Base-by-base conservation (phyloP, 2,888 invertebrate species). In the Agrochola macilenta region DNA sequence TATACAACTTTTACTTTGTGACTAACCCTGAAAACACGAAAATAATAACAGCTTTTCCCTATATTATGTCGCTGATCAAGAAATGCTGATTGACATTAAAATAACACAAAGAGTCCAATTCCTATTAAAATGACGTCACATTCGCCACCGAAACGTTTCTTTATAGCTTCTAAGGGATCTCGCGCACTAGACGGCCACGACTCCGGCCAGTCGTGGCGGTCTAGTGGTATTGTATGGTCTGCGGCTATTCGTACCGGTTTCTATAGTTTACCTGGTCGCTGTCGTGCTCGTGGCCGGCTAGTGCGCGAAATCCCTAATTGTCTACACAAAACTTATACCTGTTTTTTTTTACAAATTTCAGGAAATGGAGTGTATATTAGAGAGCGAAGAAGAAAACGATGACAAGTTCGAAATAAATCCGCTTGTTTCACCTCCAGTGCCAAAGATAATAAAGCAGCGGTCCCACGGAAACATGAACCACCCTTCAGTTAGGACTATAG, bases 301-400 rank as follows among this genome's bases (percentile, higher is more conserved):
- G 12, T 2, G 46, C 46, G 14, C 12, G 14, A 46, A 0, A 46
- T 46, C 12, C 46, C 12, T 43, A 26, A 66, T 26, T 35, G 23
- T 26, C 17, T 9, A 5, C 2, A n/a, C 17, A 23, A 39, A 26
- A 39, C 1, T 74, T 26, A 52, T 35, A 20, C 20, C 9, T 35
- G 30, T 17, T n/a, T 4, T n/a, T 20, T 54, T 30, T 52, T 5
- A 54, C 3, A 39, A 92, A 54, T 94, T 93, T 52, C 92, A 97
- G 97, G 98, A 98, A 92, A 97, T 98, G 97, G 98, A 98, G 90
- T 97, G 97, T 65, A 98, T 98, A 84, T 96, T 97, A 87, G 98
- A 98, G 89, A 97, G 97, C 77, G 97, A 97, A 72, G 97, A 97
- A 90, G 97, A 97, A 86, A 95, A 90, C 2, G 97, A 97, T 68